phyloP scores from a whole-genome alignment of 2,113 vertebrate species.

The Xyliphius kryptos region DNA sequence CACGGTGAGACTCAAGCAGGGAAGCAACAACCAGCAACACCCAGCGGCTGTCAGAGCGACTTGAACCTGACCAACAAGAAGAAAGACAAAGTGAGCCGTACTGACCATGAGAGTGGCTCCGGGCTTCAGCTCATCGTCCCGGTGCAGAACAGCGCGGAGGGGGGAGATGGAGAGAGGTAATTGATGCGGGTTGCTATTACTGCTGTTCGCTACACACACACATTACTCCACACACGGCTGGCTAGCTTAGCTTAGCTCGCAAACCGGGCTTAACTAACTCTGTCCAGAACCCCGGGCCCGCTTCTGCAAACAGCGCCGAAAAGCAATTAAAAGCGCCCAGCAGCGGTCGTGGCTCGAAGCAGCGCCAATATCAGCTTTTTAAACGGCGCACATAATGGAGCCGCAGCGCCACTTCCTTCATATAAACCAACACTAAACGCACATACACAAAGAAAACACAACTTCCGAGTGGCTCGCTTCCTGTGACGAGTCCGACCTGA shows the following conservation, averaged over 20 bases:
- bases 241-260: constrained; percentile 33
- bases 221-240: constrained; percentile 23
- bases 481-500: constrained; percentile 66
- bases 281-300: constrained; percentile 47
- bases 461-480: constrained; percentile 69
- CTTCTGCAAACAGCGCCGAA: constrained; percentile 37
- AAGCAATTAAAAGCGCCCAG: background rate
- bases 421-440: constrained; percentile 66
- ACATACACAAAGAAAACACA: constrained; percentile 76
- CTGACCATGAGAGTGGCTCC: constrained; percentile 34
- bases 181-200: background rate
- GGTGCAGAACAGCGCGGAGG: background rate
- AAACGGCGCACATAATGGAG: constrained; percentile 31
- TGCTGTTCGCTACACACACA: constrained; percentile 23
- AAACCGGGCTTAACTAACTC: constrained; percentile 43
- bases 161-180: constrained; percentile 3
- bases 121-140: constrained; percentile 29
- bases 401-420: constrained; percentile 52
- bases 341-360: background rate
- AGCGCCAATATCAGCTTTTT: constrained; percentile 5
- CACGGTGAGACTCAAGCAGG: too few species aligned
- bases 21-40: background rate
- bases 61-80: background rate
- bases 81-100: constrained; percentile 4
- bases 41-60: background rate